Base-by-base conservation (phyloP, 1,140 invertebrate genomes). In the Hylaeus anthracinus region DNA sequence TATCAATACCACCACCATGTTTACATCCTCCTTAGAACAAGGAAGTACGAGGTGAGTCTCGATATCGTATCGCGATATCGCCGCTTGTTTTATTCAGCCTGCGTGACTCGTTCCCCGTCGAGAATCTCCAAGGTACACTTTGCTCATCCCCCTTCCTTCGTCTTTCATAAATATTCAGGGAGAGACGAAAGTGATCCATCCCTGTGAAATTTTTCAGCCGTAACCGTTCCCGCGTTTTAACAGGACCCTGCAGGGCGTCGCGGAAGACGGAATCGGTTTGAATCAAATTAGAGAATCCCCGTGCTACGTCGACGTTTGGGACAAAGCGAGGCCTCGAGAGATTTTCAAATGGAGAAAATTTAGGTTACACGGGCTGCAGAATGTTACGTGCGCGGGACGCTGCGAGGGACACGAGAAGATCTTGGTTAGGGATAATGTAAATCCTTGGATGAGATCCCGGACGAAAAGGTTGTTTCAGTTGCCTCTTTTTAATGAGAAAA, bases 111-210 rank as follows among this genome's bases (percentile, higher is more conserved):
- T 48, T 15, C 60, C 26, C 64, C 45, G 61, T 53, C 48, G 51
- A 53, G 66, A 58, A 72, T 77, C 63, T 67, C 75, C 58, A 67
- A 72, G 58, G 72, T 69, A 67, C 58, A 43, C 67, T 77, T 65
- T 65, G 12, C 4, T 6, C 6, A n/a, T 8, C 12, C 6, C 48
- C 14, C 58, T 60, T 12, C 51, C n/a, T 3, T 51, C 53, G 5
- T 26, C 26, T 4, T 0, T 83, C 58, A 56, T 84, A 83, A 84
- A 84, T 84, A 84, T 84, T 70, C 58, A 78, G 51, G n/a, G 58
- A 39, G 58, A 39, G 10, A 3, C 14, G 39, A 45, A 56, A 83
- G 64, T 61, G 64, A 14, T 37, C 73, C 63, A 72, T 67, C 67
- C 15, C 26, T 56, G 26, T 58, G n/a, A 37, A 75, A 56, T 41